Evolutionary conservation across 2,797 vertebrate species (phyloP), one percentile per base, ranked within the genome.

Genomic region (Chromobotia macracanthus): DNA sequence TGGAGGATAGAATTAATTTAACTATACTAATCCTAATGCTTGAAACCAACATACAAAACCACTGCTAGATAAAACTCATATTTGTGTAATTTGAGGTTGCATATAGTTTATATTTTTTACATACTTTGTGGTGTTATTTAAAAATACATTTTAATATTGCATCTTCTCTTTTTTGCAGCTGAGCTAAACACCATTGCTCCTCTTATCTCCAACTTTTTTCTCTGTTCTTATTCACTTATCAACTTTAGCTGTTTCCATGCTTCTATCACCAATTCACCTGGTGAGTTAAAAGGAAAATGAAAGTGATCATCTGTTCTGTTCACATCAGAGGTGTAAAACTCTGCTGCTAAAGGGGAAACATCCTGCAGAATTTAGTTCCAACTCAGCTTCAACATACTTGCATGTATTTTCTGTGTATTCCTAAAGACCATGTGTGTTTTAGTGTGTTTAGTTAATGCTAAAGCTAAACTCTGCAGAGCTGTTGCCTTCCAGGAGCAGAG

Each of bases 161-260:
- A 50, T 58, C 3, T 19, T 11, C 68, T 73, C 25, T 64, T 71
- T 5, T 64, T 25, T 53, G 71, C 84, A 95, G 93, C 88, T 0
- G 46, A 93, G 7, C 86, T 95, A 63, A 90, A 95, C 77, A 79
- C 41, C 65, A 92, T 93, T 9, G 93, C 92, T 4, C 84, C 88
- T 23, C 85, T 93, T 78, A 94, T 94, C 82, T 94, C 93, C 66
- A 95, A 94, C 84, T 94, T 94, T 85, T 94, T 94, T 87, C 87
- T 95, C 38, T 95, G 92, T 56, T 93, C 92, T 10, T 95, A 94
- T 13, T 83, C 90, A 31, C 91, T 94, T 44, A 92, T 94, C 84
- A 95, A 94, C 89, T 94, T 95, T 80, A 93, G 92, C 79, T 95
- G 92, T 80, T 95, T 95, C 82, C 92, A 94, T 2, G 90, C 93